Base-by-base conservation (phyloP, 2,888 invertebrate genomes). In the Chrysina gloriosa region DNA sequence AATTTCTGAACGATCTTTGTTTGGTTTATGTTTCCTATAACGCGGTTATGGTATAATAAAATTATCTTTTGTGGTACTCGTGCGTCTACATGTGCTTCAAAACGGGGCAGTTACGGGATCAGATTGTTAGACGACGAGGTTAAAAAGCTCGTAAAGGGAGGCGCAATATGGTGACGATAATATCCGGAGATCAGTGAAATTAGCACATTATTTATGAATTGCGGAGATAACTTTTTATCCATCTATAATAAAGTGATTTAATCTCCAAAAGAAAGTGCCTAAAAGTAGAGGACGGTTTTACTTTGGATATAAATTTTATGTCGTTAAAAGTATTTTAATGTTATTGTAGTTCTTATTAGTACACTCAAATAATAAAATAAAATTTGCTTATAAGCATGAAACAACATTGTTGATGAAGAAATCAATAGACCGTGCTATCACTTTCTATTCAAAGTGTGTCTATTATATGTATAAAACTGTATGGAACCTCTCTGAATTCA, bases 81-180 rank as follows among this genome's bases (percentile, higher is more conserved):
- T 14, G 16, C 31, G 14, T 52, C 31, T 52, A 52, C 52, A 52
- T 14, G 31, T 52, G 52, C 29, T 52, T 52, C 31, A 31, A 31
- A 52, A 52, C 16, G 31, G 31, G 16, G 19, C 11, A 21, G 56
- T 56, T 36, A 39, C 56, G 39, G n/a, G 25, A 58, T 25, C 58
- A 58, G 58, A 58, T 58, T 58, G 58, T 58, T 21, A 21, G 3
- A 9, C 54, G 58, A 16, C 11, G 39, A 58, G 25, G 58, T 58
- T 58, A 58, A 58, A 58, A 58, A 58, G 25, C 21, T 39, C 58
- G 25, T 58, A 58, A 58, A 58, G 42, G 25, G 14, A 58, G 25
- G 9, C 23, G 39, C 39, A 39, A 39, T 58, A 25, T 11, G 58
- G 39, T 39, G 39, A 27, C 27, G 50, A 58, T 58, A 39, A 58